phyloP scores from a whole-genome alignment of 2,797 vertebrate species.

The Enteromius anoplus region DNA sequence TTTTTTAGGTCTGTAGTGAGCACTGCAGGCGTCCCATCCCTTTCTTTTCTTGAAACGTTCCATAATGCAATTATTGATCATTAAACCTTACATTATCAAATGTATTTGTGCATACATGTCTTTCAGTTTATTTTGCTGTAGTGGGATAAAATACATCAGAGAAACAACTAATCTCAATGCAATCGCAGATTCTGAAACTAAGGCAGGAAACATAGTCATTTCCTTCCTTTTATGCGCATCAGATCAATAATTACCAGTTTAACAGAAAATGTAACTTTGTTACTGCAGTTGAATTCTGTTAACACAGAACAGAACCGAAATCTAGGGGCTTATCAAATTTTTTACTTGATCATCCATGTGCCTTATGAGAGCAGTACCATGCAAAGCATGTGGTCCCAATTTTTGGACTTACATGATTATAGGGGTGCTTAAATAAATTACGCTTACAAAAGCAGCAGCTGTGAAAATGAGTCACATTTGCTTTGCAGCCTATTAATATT shows the following conservation, averaged over 20 bases:
- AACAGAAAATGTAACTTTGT: conserved; percentile 5
- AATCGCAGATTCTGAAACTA: conserved; percentile 35
- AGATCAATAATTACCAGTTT: conserved; percentile 26
- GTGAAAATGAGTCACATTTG: background rate
- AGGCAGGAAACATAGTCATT: conserved; percentile 56
- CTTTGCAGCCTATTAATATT: background rate
- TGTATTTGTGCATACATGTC: background rate
- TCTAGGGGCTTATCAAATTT: background rate
- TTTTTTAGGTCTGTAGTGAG: background rate
- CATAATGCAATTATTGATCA: background rate
- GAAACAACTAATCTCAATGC: conserved; percentile 8
- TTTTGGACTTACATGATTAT: conserved; percentile 7
- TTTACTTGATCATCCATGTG: conserved; percentile 7
- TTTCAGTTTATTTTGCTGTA: conserved; percentile 19
- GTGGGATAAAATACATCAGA: conserved; percentile 2
- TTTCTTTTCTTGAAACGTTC: background rate
- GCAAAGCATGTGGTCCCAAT: background rate
- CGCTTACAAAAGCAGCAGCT: background rate
- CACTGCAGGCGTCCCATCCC: background rate
- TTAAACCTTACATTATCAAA: background rate
- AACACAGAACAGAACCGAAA: background rate
- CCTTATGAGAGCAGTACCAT: background rate
- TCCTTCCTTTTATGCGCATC: conserved; percentile 37
- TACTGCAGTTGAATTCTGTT: conserved; percentile 8
- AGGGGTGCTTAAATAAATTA: background rate